Evolutionary conservation across 2,888 invertebrate species (phyloP).

Genomic region (Muscina levida): DNA sequence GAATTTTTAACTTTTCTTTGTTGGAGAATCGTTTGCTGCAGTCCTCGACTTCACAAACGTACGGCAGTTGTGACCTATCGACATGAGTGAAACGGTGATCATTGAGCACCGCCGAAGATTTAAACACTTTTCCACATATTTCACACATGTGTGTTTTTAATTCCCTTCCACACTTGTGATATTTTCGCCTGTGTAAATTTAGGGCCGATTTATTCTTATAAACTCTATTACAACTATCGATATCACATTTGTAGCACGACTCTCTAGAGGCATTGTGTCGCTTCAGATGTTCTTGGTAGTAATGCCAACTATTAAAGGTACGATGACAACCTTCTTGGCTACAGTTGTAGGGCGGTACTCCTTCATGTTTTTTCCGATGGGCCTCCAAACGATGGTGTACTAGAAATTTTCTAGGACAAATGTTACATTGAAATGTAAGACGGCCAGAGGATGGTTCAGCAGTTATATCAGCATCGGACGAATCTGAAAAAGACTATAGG

Average conservation of each 20-base stretch:
- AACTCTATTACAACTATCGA: slow-evolving; percentile 68
- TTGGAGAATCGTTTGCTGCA: slow-evolving; percentile 72
- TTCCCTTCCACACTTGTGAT: slow-evolving; percentile 71
- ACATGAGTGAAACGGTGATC: slow-evolving; percentile 74
- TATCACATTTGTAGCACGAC: slow-evolving; percentile 45
- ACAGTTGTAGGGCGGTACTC: slow-evolving; percentile 72
- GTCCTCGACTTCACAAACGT: slow-evolving; percentile 69
- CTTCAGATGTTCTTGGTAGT: slow-evolving; percentile 69
- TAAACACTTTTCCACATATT: slow-evolving; percentile 74
- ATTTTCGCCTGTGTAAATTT: slow-evolving; percentile 70
- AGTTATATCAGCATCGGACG: neutral
- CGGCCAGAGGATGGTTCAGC: neutral
- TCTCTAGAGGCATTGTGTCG: slow-evolving; percentile 67
- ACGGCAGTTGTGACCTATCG: slow-evolving; percentile 72
- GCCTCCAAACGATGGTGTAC: slow-evolving; percentile 68
- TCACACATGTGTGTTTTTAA: slow-evolving; percentile 73
- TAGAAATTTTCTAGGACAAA: slow-evolving; percentile 69
- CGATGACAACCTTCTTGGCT: slow-evolving; percentile 68
- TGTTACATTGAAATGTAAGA: slow-evolving; percentile 66
- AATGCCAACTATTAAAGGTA: slow-evolving; percentile 69
- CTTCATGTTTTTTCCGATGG: slow-evolving; percentile 73
- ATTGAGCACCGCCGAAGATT: slow-evolving; percentile 70
- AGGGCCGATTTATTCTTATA: slow-evolving; percentile 74
- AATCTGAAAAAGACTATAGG: slow-evolving; percentile 10
- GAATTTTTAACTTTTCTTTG: slow-evolving; percentile 74